Base-by-base conservation (phyloP, 1,140 invertebrate genomes). In the Brachystomella parvula region DNA sequence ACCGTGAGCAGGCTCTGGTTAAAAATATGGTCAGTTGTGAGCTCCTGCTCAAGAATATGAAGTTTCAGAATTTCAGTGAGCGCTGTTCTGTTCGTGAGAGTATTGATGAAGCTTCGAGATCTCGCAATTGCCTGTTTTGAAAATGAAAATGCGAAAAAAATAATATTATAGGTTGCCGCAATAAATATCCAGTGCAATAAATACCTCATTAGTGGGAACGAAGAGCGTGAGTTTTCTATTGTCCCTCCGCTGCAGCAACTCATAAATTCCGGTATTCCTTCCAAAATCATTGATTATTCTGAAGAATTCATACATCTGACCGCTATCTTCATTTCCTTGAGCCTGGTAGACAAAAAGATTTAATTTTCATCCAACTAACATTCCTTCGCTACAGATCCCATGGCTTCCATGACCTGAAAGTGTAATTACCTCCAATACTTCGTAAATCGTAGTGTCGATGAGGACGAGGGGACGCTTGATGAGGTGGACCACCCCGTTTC, bases 381-480 rank as follows among this genome's bases (percentile, higher is more conserved):
- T 9, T 28, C n/a, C n/a, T n/a, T 44, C n/a, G n/a, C n/a, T 44
- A 44, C 9, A 44, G 39, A 44, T 12, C 9, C 9, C 39, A 44
- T 12, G 39, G n/a, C n/a, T n/a, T n/a, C n/a, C n/a, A n/a, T n/a
- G n/a, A n/a, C n/a, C n/a, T 12, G 17, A 67, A 29, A 63, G 30
- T n/a, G 19, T 30, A 82, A 81, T 82, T 81, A 93, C 90, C 87
- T 90, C 84, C 35, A 95, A 78, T 74, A 94, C 91, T 74, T 94
- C 84, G 67, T 85, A 84, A 47, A 94, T 85, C 2, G 86, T 88
- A 15, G 85, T 87, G 74, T 94, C 90, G 31, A 94, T 87, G 39
- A 94, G 85, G 87, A 94, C 92, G 1, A 96, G 80, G 0, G 92
- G 92, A 67, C 89, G 84, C 67, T 90, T 87, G 73, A 95, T 95